Evolutionary conservation across 2,113 vertebrate genomes (phyloP).

Genomic region (Gnathonemus echidnorhynchus): DNA sequence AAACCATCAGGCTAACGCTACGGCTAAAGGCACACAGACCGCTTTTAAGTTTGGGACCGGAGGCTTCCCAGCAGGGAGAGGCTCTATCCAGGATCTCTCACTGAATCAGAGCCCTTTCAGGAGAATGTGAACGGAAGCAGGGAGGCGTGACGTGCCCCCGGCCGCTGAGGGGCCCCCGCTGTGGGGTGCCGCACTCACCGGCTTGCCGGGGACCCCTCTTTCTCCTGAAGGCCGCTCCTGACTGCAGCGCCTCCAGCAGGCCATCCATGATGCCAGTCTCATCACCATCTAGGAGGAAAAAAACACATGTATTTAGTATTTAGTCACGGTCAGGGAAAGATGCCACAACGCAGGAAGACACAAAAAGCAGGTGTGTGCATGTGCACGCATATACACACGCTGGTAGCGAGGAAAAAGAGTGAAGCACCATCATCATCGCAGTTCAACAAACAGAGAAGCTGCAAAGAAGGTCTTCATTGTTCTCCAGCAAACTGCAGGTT

Average conservation of each 20-base stretch:
- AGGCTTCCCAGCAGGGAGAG: not conserved
- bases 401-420: not conserved
- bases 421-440: not conserved
- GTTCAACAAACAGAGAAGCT: not conserved
- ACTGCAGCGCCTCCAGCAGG: slow-evolving; percentile 67
- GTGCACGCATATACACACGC: slow-evolving; percentile 5
- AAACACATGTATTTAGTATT: not conserved
- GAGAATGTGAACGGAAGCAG: not conserved
- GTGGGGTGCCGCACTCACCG: slow-evolving; percentile 44
- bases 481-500: not conserved
- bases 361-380: slow-evolving; percentile 22
- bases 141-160: not conserved
- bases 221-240: slow-evolving; percentile 65
- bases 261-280: slow-evolving; percentile 72
- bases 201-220: slow-evolving; percentile 71
- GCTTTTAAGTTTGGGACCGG: not conserved
- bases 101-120: not conserved
- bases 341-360: not conserved
- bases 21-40: not conserved
- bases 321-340: not conserved
- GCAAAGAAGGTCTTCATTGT: not conserved
- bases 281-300: slow-evolving; percentile 56
- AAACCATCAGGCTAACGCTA: not conserved
- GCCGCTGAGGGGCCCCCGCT: not conserved
- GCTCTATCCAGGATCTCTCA: not conserved